Percentiles rank a stretch among this genome's conserved stretches.
These are phyloP conservation scores for Chlamydotis undulata DNA, from an alignment of 2,113 vertebrate genomes.

Conservation along the genomic window DNA sequence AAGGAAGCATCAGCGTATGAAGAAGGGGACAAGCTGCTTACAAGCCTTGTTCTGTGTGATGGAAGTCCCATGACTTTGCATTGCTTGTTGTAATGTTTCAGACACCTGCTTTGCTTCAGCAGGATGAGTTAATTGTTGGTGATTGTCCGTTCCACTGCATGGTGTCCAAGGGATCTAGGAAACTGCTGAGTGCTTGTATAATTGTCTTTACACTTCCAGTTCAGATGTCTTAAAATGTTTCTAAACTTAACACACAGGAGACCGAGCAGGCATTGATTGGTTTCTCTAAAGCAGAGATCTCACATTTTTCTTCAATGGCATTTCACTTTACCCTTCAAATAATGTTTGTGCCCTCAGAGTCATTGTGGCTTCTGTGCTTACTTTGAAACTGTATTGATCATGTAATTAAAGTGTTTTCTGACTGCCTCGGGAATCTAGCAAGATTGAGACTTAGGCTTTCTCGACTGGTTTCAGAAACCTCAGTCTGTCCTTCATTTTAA, in stretches of 20 bases:
- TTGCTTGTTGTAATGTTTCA: neutral
- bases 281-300: constrained; percentile 7
- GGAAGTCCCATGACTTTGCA: neutral
- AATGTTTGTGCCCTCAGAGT: constrained; percentile 47
- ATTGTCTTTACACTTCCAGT: constrained; percentile 37
- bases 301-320: neutral
- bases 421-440: neutral
- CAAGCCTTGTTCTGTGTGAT: neutral
- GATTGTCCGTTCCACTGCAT: neutral
- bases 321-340: constrained; percentile 38
- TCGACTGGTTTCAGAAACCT: constrained; percentile 19
- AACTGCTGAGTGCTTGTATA: constrained; percentile 52
- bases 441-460: constrained; percentile 18
- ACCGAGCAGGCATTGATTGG: constrained; percentile 33
- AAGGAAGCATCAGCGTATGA: neutral
- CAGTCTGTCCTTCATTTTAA: neutral
- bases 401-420: constrained; percentile 51
- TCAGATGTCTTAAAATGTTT: constrained; percentile 38
- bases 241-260: constrained; percentile 54
- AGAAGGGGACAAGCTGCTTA: neutral
- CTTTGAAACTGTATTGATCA: constrained; percentile 61
- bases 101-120: neutral
- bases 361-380: constrained; percentile 34
- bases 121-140: neutral
- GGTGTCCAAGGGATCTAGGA: constrained; percentile 17